A percentile compares a stretch with the other conserved stretches of the same genome.
phyloP scores from a whole-genome alignment of 2,113 vertebrate species.

The Ageneiosus marmoratus region DNA sequence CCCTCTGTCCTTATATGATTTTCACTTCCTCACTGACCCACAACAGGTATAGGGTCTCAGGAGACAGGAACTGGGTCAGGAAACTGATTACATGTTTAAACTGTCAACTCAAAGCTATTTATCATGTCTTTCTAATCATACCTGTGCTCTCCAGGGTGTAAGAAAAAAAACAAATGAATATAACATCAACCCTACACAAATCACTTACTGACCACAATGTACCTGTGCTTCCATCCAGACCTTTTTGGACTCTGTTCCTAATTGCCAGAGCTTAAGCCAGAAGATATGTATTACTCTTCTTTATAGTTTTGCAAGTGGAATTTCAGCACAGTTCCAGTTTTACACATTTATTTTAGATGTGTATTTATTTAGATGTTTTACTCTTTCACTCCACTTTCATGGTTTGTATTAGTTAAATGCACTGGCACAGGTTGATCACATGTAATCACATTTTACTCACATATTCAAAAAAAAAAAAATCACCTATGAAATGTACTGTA shows the following conservation, averaged over 20 bases:
- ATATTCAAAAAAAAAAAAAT: too few relatives aligned
- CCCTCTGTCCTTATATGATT: slow-evolving; percentile 14
- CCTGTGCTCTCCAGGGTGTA: background rate
- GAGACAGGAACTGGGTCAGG: slow-evolving; percentile 17
- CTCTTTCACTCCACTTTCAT: too few relatives aligned
- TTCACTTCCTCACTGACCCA: background rate
- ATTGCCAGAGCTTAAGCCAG: background rate
- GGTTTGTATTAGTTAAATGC: too few relatives aligned
- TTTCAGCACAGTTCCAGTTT: background rate
- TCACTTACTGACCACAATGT: background rate
- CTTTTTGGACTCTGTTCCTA: background rate
- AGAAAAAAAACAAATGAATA: background rate
- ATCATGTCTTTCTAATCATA: slow-evolving; percentile 43
- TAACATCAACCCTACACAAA: slow-evolving; percentile 7
- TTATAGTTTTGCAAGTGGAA: background rate
- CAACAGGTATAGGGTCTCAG: slow-evolving; percentile 14
- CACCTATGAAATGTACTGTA: too few relatives aligned
- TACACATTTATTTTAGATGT: background rate
- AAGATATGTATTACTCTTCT: background rate
- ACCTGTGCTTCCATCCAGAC: background rate
- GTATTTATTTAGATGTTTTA: too few relatives aligned
- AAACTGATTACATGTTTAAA: slow-evolving; percentile 58
- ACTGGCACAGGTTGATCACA: too few relatives aligned
- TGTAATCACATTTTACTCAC: too few relatives aligned
- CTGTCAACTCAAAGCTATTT: slow-evolving; percentile 43